Evolutionary conservation across 30 jellyfish, hydroid and myxozoan species (phyloP), one percentile per base, ranked within the genome.

Genomic region (Turritopsis rubra): DNA sequence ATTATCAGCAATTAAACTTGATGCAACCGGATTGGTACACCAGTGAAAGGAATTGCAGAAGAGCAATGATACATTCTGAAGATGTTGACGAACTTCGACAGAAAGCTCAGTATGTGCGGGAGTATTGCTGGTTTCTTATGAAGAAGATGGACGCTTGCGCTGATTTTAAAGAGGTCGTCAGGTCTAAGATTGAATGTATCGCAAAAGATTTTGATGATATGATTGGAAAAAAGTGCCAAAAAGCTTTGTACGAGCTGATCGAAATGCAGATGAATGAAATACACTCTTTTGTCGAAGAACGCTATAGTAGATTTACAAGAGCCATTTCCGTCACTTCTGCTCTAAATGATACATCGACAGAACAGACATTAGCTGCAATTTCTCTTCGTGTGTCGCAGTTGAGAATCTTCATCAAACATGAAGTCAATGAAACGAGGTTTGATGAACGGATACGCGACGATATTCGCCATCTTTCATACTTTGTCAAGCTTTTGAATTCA

Each of bases 71-170:
- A 41, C 5, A 41, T 41, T 41, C 60, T 3, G 13, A 41, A 41
- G 60, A 13, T 16, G 19, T 68, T 68, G 77, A n/a, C 28, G 30
- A 68, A 23, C 77, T 68, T 23, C 77, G 30, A 68, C 16, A 7
- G 30, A 68, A 68, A 27, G 30, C 30, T 68, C 77, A 68, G 1
- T 68, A n/a, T 68, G 30, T 68, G 28, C 31, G 30, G 19, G 77
- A 68, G 19, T 68, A 68, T 1, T 68, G 77, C 8, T n/a, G 31
- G 77, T 68, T n/a, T 68, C 77, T 68, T 1, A n/a, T 68, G 77
- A 68, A 19, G 17, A 68, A 27, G 28, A n/a, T 68, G 28, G 77
- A 27, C 19, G 77, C 77, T 9, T 7, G 21, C 21, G 28, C 19
- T n/a, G 77, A 68, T n/a, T 23, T 68, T 27, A 68, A 68, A 19